These are phyloP conservation scores for Aramus guarauna DNA, from an alignment of 2,113 vertebrate species.

Conservation along the genomic window DNA sequence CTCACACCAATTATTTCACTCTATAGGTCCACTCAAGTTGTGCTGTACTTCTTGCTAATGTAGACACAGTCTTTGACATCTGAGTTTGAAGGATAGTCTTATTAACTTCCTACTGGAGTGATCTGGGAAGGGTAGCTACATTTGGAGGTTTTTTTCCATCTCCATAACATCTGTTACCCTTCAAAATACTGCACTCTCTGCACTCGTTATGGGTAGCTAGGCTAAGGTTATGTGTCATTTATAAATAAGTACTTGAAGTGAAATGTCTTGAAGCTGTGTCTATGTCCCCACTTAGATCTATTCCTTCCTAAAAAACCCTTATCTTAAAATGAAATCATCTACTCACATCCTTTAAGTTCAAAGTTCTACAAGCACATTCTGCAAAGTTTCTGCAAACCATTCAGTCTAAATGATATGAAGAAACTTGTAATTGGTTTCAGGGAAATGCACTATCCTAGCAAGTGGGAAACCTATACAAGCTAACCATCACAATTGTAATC, in stretches of 20 bases:
- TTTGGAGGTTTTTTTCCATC: not conserved
- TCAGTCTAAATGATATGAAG: not conserved
- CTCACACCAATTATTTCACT: not conserved
- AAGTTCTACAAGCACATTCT: not conserved
- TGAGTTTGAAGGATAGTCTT: not conserved
- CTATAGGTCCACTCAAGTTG: not conserved
- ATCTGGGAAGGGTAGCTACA: not conserved
- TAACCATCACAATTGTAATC: not conserved
- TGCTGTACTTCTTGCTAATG: not conserved
- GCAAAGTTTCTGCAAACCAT: not conserved
- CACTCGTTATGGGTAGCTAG: not conserved
- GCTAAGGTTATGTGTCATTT: not conserved
- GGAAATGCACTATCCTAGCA: not conserved
- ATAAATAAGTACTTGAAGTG: not conserved
- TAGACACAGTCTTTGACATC: not conserved
- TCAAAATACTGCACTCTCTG: not conserved
- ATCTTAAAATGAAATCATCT: not conserved
- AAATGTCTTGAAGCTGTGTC: not conserved
- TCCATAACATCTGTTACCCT: not conserved
- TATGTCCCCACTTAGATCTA: not conserved
- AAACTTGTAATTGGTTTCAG: not conserved
- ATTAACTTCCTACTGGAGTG: not conserved
- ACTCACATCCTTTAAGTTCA: not conserved
- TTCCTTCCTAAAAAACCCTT: not conserved
- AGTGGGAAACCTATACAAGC: not conserved